Percentiles rank a stretch among this genome's conserved stretches.
These are phyloP conservation scores for Centropus unirufus DNA, from an alignment of 2,113 vertebrate genomes.

Conservation along the genomic window DNA sequence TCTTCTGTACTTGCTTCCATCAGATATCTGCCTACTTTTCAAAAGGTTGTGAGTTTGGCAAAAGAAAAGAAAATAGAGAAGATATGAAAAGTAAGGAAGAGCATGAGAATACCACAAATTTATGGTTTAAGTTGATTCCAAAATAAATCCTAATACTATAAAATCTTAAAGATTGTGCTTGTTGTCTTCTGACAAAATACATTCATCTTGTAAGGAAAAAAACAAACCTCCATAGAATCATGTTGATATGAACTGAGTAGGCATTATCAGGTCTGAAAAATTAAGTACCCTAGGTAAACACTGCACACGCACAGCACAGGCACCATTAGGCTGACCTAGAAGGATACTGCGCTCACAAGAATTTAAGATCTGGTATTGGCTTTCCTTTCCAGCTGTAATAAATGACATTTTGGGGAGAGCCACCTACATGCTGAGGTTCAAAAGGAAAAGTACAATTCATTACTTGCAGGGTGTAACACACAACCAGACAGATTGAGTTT, in stretches of 20 bases:
- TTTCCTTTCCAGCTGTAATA: background rate
- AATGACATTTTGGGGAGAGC: background rate
- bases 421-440: background rate
- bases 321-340: background rate
- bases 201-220: background rate
- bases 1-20: background rate
- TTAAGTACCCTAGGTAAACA: background rate
- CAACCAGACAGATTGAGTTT: background rate
- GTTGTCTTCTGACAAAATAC: background rate
- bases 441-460: background rate
- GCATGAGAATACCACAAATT: background rate
- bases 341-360: background rate
- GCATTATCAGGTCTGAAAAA: background rate
- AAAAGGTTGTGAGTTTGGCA: background rate
- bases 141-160: background rate
- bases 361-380: background rate
- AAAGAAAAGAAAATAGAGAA: background rate
- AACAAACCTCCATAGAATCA: background rate
- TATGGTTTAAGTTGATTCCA: background rate
- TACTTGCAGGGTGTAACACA: background rate
- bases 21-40: background rate
- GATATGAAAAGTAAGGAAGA: background rate
- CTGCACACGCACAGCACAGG: background rate
- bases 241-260: background rate
- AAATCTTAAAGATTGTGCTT: background rate